Evolutionary conservation across 2,888 invertebrate species (phyloP).

Genomic region (Pachliopta kotzebuea): DNA sequence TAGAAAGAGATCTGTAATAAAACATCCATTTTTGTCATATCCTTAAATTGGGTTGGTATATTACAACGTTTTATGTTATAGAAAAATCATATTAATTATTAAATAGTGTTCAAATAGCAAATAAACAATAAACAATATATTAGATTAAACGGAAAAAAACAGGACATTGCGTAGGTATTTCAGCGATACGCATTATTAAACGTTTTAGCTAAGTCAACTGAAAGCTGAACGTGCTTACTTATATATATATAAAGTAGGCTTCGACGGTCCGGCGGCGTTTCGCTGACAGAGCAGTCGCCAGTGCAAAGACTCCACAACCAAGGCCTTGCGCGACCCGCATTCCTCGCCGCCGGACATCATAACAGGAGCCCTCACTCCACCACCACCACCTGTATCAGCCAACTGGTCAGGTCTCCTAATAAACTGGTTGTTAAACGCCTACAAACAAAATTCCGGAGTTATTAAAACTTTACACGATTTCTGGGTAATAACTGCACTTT

Average conservation of each 20-base stretch:
- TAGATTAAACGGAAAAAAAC: not conserved
- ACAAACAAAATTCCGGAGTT: constrained; percentile 2
- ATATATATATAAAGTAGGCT: constrained; percentile 4
- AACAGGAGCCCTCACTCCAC: constrained; percentile 4
- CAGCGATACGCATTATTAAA: not conserved
- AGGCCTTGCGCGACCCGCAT: constrained; percentile 21
- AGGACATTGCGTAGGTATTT: not conserved
- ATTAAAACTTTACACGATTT: constrained; percentile 13
- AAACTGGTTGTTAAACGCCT: constrained; percentile 7
- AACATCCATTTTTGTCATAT: no score
- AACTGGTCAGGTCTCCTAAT: not conserved
- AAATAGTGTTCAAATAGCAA: no score
- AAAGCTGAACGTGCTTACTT: constrained; percentile 6
- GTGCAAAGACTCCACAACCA: constrained; percentile 5
- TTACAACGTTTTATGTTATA: no score
- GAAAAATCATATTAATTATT: no score
- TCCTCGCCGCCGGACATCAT: not conserved
- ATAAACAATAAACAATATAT: no score
- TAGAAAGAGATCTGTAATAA: no score
- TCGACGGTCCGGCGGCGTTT: constrained; percentile 1
- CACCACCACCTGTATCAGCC: not conserved
- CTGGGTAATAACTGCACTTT: constrained; percentile 17
- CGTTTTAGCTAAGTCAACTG: not conserved
- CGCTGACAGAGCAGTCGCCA: constrained; percentile 9
- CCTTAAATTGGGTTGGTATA: no score